Conservation (phyloP, 2,113 vertebrate species). For the Barbus barbus region DNA sequence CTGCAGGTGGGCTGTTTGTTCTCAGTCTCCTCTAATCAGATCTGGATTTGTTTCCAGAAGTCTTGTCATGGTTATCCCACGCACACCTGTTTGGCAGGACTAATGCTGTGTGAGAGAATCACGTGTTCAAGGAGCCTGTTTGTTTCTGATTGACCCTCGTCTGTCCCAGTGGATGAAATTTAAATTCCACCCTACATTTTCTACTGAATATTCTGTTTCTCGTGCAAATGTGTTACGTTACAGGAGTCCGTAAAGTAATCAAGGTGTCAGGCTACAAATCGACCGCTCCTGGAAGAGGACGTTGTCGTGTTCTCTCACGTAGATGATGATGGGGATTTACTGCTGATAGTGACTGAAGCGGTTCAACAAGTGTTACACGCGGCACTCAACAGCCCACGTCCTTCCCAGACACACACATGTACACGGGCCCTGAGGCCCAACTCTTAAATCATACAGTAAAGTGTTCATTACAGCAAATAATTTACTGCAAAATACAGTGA, state of each 20-base stretch:
- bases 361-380: not conserved
- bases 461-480: not conserved
- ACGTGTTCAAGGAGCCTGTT: not conserved
- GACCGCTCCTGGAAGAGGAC: not conserved
- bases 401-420: not conserved
- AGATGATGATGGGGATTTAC: not conserved
- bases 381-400: not conserved
- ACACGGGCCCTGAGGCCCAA: not conserved
- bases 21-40: not conserved
- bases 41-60: constrained; percentile 25
- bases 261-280: not conserved
- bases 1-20: constrained; percentile 18
- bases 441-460: not conserved
- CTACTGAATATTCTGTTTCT: not conserved
- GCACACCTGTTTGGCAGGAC: constrained; percentile 19
- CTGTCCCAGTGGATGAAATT: too few species aligned
- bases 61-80: not conserved
- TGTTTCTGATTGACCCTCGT: too few species aligned
- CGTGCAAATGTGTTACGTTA: not conserved
- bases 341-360: constrained; percentile 3
- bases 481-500: not conserved
- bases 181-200: too few species aligned
- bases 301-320: not conserved
- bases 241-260: not conserved
- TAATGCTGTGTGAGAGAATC: not conserved